Conservation (phyloP, 2,797 vertebrate genomes). For the Acanthornis magna region DNA sequence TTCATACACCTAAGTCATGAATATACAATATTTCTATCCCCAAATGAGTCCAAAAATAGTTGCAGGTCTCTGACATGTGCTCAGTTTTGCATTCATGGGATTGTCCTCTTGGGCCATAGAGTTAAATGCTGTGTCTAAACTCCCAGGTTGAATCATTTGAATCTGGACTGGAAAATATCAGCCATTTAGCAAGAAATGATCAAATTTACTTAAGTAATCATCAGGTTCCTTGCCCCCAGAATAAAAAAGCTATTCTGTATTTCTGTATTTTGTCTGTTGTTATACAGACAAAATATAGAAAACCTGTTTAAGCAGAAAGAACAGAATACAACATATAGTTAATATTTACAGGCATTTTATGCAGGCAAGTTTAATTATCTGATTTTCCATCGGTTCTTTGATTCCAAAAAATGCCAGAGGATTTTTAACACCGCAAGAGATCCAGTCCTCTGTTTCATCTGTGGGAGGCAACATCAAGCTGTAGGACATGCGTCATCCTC, state of each 20-base stretch:
- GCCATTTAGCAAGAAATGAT: neutral
- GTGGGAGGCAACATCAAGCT: neutral
- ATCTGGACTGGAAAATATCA: neutral
- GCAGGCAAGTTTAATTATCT: constrained; percentile 14
- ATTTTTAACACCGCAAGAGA: constrained; percentile 7
- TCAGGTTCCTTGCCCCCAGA: neutral
- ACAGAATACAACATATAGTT: neutral
- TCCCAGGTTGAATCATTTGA: neutral
- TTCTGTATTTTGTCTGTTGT: too few species aligned
- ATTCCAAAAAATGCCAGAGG: neutral
- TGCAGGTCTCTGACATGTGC: neutral
- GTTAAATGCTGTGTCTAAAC: neutral
- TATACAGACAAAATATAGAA: neutral
- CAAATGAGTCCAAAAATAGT: neutral
- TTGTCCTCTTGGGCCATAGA: neutral
- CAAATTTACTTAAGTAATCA: neutral
- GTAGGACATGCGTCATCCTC: neutral
- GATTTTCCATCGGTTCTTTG: constrained; percentile 15
- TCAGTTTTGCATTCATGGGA: neutral
- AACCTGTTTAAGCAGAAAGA: neutral
- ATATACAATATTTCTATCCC: neutral
- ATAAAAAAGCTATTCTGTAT: neutral
- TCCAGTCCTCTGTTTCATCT: constrained; percentile 11
- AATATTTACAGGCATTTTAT: neutral
- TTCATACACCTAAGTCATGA: neutral